phyloP scores from a whole-genome alignment of 2,888 invertebrate genomes.

The Pristionchus mayeri region DNA sequence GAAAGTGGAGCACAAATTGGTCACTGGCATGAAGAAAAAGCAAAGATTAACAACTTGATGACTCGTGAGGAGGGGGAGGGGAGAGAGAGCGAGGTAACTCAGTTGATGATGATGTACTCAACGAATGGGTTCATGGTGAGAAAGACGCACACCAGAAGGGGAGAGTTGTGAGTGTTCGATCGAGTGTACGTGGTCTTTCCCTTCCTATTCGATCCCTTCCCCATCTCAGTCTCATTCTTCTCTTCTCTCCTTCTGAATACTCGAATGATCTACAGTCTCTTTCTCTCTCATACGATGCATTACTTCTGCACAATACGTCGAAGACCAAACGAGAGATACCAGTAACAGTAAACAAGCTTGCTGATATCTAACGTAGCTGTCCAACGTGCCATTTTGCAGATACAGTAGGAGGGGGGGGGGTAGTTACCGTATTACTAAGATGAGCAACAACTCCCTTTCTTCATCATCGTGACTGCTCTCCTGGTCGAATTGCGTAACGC shows the following conservation, averaged over 20 bases:
- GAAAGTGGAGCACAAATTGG: conserved; percentile 39
- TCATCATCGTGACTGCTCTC: not conserved
- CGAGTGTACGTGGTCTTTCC: not conserved
- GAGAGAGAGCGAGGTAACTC: conserved; percentile 5
- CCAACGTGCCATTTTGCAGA: not conserved
- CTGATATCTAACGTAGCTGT: not conserved
- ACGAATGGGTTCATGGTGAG: too few relatives aligned
- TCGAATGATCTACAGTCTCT: not conserved
- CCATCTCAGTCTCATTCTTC: not conserved
- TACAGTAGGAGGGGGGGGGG: not conserved
- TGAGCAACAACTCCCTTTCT: not conserved
- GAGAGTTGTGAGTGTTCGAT: too few relatives aligned
- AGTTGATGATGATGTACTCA: too few relatives aligned
- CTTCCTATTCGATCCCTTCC: not conserved
- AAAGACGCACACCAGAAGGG: too few relatives aligned
- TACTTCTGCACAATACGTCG: not conserved
- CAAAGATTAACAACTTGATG: not conserved
- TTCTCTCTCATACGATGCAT: not conserved
- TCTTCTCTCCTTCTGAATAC: conserved; percentile 1
- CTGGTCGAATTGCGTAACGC: not conserved
- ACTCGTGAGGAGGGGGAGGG: not conserved
- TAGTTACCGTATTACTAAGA: not conserved
- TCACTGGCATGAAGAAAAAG: not conserved
- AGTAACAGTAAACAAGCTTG: not conserved
- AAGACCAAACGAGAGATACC: not conserved